A percentile compares a stretch with the other conserved stretches of the same genome.
These are phyloP conservation scores for Eristalis arbustorum DNA, from an alignment of 2,888 invertebrate genomes.

Conservation along the genomic window DNA sequence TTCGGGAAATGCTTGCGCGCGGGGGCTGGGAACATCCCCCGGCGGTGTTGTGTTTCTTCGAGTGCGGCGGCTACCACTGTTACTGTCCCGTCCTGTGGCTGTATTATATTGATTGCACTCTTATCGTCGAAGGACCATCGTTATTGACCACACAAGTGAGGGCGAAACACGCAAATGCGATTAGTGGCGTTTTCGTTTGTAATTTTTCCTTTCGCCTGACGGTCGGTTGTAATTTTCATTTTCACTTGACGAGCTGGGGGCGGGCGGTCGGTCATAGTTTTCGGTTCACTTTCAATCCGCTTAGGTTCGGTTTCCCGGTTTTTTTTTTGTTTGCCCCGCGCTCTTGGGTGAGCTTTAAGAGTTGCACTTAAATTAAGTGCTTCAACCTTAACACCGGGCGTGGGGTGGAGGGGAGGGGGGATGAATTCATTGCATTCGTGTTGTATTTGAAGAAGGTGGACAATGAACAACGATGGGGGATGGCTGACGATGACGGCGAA, in stretches of 20 bases:
- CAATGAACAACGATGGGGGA: not conserved
- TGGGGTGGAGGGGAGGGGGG: not conserved
- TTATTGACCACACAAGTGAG: conserved; percentile 9
- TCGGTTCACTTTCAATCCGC: conserved; percentile 1
- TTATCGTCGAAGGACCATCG: not conserved
- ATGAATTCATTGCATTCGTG: not conserved
- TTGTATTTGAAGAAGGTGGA: not conserved
- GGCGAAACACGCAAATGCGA: conserved; percentile 24
- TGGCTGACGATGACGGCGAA: not conserved
- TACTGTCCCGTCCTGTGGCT: not conserved
- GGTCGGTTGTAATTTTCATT: not conserved
- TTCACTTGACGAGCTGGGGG: not conserved
- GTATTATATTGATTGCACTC: conserved; percentile 7
- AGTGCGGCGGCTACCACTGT: not conserved
- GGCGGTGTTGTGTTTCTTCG: not conserved
- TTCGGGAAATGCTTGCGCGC: not conserved
- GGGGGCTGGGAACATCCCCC: not conserved
- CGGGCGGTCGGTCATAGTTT: not conserved
- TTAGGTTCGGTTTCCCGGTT: not conserved
- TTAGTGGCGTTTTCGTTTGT: conserved; percentile 8
- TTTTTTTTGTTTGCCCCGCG: not conserved
- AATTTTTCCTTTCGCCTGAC: not conserved
- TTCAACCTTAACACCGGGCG: conserved; percentile 25
- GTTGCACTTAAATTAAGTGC: conserved; percentile 16
- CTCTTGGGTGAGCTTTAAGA: conserved; percentile 7